These are phyloP conservation scores for Muschampia staudingeri DNA, from an alignment of 2,888 invertebrate genomes.

Conservation along the genomic window DNA sequence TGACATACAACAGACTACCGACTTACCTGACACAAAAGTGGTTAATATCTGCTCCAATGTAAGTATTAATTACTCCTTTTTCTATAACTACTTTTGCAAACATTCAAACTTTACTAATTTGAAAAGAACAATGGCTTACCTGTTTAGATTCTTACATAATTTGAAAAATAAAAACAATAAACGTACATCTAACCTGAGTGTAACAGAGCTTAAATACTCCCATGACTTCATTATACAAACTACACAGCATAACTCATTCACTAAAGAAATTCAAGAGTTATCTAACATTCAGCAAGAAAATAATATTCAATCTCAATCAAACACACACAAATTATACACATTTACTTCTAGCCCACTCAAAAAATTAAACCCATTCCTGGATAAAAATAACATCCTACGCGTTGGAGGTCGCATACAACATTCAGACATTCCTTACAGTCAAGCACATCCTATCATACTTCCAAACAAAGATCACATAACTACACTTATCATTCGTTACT, in stretches of 20 bases:
- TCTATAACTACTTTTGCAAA: too few species aligned
- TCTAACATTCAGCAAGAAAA: not conserved
- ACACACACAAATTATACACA: constrained; percentile 1
- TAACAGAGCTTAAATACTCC: too few species aligned
- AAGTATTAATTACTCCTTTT: too few species aligned
- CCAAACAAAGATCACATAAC: not conserved
- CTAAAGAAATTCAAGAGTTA: not conserved
- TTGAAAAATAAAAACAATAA: too few species aligned
- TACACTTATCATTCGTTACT: not conserved
- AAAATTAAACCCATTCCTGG: not conserved
- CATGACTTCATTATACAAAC: too few species aligned
- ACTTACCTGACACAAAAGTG: too few species aligned
- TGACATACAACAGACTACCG: too few species aligned
- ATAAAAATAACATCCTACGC: not conserved
- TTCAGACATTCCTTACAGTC: not conserved
- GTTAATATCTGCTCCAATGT: too few species aligned
- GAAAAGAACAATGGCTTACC: too few species aligned
- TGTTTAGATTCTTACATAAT: too few species aligned
- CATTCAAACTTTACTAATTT: too few species aligned
- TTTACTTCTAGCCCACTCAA: not conserved
- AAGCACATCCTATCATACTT: not conserved
- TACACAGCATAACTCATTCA: not conserved
- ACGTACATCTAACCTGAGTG: too few species aligned
- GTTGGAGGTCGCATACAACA: not conserved
- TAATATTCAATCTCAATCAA: not conserved